Evolutionary conservation across 1,140 invertebrate genomes (phyloP).

Genomic region (Caligus rogercresseyi): DNA sequence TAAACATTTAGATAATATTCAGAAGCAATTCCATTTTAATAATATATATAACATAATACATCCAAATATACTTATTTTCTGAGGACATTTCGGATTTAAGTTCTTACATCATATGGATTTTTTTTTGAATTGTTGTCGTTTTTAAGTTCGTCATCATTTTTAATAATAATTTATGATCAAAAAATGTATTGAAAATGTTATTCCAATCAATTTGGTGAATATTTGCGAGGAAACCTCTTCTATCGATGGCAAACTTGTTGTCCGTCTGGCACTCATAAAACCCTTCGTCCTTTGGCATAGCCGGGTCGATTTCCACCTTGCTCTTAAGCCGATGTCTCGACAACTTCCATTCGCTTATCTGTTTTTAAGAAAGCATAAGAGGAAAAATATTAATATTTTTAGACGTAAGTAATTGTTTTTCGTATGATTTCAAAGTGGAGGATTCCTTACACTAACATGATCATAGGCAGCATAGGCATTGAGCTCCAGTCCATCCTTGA

Average conservation of each 20-base stretch:
- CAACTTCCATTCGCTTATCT: slow-evolving; percentile 37
- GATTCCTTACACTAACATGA: slow-evolving; percentile 6
- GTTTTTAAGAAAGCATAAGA: neutral
- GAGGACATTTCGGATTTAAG: no score
- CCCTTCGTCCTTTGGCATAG: slow-evolving; percentile 34
- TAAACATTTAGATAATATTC: no score
- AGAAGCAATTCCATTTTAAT: no score
- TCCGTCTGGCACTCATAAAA: slow-evolving; percentile 47
- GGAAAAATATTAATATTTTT: neutral
- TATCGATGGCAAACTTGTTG: slow-evolving; percentile 54
- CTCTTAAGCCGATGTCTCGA: slow-evolving; percentile 34
- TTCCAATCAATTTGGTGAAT: slow-evolving; percentile 3
- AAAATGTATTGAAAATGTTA: no score
- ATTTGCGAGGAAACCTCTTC: slow-evolving; percentile 36
- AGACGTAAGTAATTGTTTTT: neutral
- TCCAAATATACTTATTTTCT: no score
- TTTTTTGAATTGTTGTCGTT: no score
- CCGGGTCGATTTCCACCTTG: slow-evolving; percentile 41
- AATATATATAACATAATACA: no score
- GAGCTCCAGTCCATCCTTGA: slow-evolving; percentile 40
- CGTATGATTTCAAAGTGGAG: neutral
- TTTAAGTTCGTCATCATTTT: no score
- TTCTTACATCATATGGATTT: no score
- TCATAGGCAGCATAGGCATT: slow-evolving; percentile 26
- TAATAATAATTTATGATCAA: no score